Percentiles rank a stretch among this genome's conserved stretches.
These are phyloP conservation scores for Buathra laborator DNA, from an alignment of 2,888 invertebrate species.

Conservation along the genomic window DNA sequence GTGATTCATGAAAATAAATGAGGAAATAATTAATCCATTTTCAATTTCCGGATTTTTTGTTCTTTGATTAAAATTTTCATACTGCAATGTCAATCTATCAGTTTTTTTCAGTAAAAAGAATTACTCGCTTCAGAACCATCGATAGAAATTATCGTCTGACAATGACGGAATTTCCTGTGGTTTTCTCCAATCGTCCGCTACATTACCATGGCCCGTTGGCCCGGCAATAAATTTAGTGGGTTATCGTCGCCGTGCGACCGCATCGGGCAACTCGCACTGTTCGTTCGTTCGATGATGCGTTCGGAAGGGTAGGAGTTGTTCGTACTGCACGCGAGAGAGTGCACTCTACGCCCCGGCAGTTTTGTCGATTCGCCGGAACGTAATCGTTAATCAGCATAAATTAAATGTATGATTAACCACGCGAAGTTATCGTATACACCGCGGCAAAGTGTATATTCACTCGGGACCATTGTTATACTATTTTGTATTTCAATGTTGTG, in stretches of 20 bases:
- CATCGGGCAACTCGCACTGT: constrained; percentile 51
- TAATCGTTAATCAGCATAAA: constrained; percentile 79
- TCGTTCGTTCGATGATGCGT: constrained; percentile 61
- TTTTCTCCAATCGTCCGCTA: constrained; percentile 77
- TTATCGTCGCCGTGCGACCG: constrained; percentile 61
- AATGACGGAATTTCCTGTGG: constrained; percentile 78
- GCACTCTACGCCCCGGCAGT: constrained; percentile 56
- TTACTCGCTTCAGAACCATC: constrained; percentile 19
- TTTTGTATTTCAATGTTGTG: constrained; percentile 45
- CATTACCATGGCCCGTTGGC: constrained; percentile 76
- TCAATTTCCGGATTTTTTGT: not conserved
- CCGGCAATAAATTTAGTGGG: constrained; percentile 76
- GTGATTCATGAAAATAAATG: no score
- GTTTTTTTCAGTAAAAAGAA: not conserved
- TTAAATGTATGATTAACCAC: constrained; percentile 78
- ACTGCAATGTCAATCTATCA: not conserved
- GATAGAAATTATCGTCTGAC: constrained; percentile 76
- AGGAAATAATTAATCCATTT: no score
- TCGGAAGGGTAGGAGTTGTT: not conserved
- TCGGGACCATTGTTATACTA: constrained; percentile 43
- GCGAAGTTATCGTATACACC: constrained; percentile 61
- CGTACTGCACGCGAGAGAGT: constrained; percentile 7
- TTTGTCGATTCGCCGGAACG: constrained; percentile 72
- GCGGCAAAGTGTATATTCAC: constrained; percentile 39
- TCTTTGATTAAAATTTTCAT: not conserved